A percentile compares a stretch with the other conserved stretches of the same genome.
Conservation (phyloP, 2,113 vertebrate genomes). For the Clarias gariepinus region DNA sequence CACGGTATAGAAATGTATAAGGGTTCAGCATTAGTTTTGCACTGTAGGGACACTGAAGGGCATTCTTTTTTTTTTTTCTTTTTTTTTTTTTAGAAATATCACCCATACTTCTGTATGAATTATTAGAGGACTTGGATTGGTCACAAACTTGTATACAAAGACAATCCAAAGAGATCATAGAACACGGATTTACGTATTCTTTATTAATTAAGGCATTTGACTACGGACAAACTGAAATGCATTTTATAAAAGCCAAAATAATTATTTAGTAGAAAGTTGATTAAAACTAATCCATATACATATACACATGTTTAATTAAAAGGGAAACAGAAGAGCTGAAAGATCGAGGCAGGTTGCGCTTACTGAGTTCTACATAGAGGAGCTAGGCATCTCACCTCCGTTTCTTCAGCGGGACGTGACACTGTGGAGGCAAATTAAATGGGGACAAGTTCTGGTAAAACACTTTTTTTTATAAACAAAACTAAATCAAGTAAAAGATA, state of each 20-base stretch:
- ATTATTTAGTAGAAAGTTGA: neutral
- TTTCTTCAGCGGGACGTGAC: fast-evolving
- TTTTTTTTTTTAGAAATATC: neutral
- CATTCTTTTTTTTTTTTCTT: too few species aligned
- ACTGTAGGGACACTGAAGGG: neutral
- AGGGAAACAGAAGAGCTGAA: conserved; percentile 66
- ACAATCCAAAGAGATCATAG: neutral
- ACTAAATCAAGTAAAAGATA: neutral
- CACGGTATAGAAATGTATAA: conserved; percentile 55
- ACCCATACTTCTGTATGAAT: neutral
- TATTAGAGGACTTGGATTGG: neutral
- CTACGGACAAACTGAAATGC: neutral
- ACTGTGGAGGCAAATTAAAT: conserved; percentile 46
- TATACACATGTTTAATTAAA: conserved; percentile 16
- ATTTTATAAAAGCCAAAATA: neutral
- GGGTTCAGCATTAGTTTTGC: neutral
- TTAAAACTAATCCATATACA: neutral
- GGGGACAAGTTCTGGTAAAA: conserved; percentile 55
- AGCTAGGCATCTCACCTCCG: neutral
- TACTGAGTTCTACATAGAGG: conserved; percentile 65
- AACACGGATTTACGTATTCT: neutral
- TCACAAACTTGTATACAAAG: neutral
- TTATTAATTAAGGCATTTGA: neutral
- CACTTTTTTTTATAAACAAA: neutral
- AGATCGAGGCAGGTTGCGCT: conserved; percentile 62